Conservation (phyloP, 2,888 invertebrate species). For the Pristionchus maxplancki region DNA sequence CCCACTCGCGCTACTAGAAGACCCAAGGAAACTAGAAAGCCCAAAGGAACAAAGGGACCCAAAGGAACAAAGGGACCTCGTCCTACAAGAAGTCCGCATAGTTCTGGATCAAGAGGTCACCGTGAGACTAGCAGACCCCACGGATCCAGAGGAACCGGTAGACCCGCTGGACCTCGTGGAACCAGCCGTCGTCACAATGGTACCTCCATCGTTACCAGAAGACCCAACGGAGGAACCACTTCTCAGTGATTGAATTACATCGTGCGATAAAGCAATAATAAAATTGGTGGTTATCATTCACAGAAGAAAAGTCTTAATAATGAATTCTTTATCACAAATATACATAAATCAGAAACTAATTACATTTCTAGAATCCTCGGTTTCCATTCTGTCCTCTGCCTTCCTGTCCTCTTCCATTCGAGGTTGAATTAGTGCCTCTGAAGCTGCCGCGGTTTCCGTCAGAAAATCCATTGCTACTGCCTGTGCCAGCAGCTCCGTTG, state of each 20-base stretch:
- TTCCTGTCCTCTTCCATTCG: not conserved
- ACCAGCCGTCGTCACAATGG: not conserved
- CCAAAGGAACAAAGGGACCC: not conserved
- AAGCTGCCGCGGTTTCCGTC: not conserved
- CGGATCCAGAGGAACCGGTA: not conserved
- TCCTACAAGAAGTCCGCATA: not conserved
- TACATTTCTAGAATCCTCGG: too few species aligned
- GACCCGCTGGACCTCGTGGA: not conserved
- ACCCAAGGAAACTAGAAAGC: not conserved
- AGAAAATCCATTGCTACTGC: not conserved
- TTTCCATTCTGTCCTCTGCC: not conserved
- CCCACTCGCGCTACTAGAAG: not conserved
- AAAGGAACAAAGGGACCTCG: not conserved
- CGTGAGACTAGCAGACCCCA: not conserved
- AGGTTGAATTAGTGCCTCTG: not conserved
- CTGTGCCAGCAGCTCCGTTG: not conserved
- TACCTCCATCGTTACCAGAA: not conserved
- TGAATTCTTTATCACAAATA: too few species aligned
- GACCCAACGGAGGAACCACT: not conserved
- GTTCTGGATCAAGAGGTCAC: not conserved
- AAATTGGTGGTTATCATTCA: too few species aligned
- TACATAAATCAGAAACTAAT: too few species aligned
- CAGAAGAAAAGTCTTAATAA: too few species aligned
- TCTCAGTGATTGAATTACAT: not conserved
- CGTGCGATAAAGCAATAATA: not conserved